Base-by-base conservation (phyloP, 2,113 vertebrate genomes). In the Corythaeola cristata region DNA sequence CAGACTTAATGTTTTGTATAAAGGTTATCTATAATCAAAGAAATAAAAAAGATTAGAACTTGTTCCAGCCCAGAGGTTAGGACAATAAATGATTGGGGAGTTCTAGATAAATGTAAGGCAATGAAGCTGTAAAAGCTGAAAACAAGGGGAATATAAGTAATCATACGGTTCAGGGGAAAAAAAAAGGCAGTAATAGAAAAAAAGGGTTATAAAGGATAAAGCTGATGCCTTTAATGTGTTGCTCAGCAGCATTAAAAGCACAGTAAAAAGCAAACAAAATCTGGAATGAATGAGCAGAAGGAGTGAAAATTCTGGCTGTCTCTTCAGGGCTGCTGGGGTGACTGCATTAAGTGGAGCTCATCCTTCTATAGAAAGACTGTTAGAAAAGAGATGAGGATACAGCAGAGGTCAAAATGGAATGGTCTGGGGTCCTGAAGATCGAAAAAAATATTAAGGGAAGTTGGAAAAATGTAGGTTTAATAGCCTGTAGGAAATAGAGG, bases 101-200 rank as follows among this genome's bases (percentile, higher is more conserved):
- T 78, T 88, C 20, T 28, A 35, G 60, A 60, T 50, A 77, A 90
- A 85, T 7, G 5, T 39, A 85, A 91, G 24, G 74, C 59, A 84
- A 67, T 37, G 37, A 92, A 63, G 63, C 60, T 92, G 71, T 93
- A 73, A 90, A 94, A 91, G 75, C 53, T 79, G 49, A 73, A 91
- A 91, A 90, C 39, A 73, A 69, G 22, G 30, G 26, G 22, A 79
- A 63, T 89, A 23, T 41, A 72, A 92, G 35, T 77, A 84, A 81
- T 50, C 12, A 15, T 17, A 55, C 11, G 41, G 37, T 37, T 9
- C 7, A 23, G 41, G 41, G 41, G 41, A 39, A 23, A 53, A 44
- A 41, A n/a, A 52, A 39, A 67, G 9, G 50, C 27, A 30, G 45
- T 59, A 85, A 37, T 59, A 72, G 60, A 41, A 28, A 52, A 52